A percentile compares a stretch with the other conserved stretches of the same genome.
Conservation (phyloP, 2,113 vertebrate species). For the Chlorodrepanis virens region DNA sequence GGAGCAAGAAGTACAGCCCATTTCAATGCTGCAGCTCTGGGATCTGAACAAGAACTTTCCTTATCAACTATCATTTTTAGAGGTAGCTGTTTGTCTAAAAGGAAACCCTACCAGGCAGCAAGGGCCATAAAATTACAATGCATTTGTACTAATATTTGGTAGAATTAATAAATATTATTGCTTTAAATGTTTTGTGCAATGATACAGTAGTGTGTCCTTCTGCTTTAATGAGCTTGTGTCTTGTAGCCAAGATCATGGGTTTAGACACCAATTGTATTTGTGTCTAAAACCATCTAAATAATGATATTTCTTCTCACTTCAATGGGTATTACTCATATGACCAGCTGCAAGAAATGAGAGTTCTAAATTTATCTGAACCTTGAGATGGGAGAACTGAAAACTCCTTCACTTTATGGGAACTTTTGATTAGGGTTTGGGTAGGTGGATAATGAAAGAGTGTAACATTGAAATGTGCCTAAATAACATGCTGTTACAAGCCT, state of each 20-base stretch:
- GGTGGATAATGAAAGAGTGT: constrained; percentile 76
- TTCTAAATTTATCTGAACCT: constrained; percentile 50
- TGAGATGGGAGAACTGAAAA: constrained; percentile 56
- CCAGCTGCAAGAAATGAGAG: constrained; percentile 42
- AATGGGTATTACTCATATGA: not conserved
- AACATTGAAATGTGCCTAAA: constrained; percentile 79
- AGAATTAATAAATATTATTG: not conserved
- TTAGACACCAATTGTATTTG: not conserved
- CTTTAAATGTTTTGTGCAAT: not conserved
- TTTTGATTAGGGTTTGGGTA: constrained; percentile 72
- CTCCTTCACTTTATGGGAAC: constrained; percentile 68
- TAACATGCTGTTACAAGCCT: constrained; percentile 81
- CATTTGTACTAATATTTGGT: not conserved
- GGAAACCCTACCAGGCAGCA: not conserved
- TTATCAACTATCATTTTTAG: not conserved
- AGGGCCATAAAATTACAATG: not conserved
- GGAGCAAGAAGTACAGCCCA: not conserved
- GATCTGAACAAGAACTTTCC: not conserved
- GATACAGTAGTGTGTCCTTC: not conserved
- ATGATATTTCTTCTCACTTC: constrained; percentile 14
- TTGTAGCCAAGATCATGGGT: not conserved
- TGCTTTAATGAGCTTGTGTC: not conserved
- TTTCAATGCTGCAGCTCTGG: not conserved
- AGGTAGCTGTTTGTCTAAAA: constrained; percentile 3
- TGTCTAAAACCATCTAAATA: not conserved